Evolutionary conservation across 2,888 invertebrate species (phyloP).

Genomic region (Automeris io): DNA sequence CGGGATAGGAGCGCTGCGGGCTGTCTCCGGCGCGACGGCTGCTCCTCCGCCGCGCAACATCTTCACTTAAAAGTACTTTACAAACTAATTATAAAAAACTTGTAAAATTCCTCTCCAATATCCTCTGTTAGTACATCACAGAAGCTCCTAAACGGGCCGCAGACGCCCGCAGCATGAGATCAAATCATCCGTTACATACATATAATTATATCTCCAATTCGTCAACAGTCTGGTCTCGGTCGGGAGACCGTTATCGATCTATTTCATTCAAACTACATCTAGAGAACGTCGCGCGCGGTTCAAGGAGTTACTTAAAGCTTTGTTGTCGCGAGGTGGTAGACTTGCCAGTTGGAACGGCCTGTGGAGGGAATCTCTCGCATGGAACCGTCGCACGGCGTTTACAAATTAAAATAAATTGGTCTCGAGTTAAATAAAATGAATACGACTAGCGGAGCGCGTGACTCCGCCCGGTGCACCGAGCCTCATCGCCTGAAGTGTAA

Average conservation of each 20-base stretch:
- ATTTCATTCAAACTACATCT: slow-evolving; percentile 68
- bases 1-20: slow-evolving; percentile 46
- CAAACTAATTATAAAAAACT: slow-evolving; percentile 76
- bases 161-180: slow-evolving; percentile 68
- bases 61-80: slow-evolving; percentile 72
- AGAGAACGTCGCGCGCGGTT: slow-evolving; percentile 25
- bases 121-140: slow-evolving; percentile 76
- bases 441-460: slow-evolving; percentile 50
- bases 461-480: slow-evolving; percentile 37
- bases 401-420: slow-evolving; percentile 70
- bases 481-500: slow-evolving; percentile 33
- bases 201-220: slow-evolving; percentile 69
- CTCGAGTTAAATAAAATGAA: slow-evolving; percentile 69
- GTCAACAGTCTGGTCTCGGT: slow-evolving; percentile 55
- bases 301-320: slow-evolving; percentile 53
- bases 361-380: slow-evolving; percentile 24
- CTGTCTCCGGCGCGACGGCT: slow-evolving; percentile 41
- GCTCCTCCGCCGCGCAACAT: slow-evolving; percentile 40
- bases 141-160: slow-evolving; percentile 51
- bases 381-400: slow-evolving; percentile 29
- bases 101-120: slow-evolving; percentile 76
- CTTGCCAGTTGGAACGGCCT: slow-evolving; percentile 18
- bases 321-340: slow-evolving; percentile 17
- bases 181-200: slow-evolving; percentile 70
- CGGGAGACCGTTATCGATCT: slow-evolving; percentile 55